phyloP scores from a whole-genome alignment of 2,888 invertebrate genomes.

The Patella depressa region DNA sequence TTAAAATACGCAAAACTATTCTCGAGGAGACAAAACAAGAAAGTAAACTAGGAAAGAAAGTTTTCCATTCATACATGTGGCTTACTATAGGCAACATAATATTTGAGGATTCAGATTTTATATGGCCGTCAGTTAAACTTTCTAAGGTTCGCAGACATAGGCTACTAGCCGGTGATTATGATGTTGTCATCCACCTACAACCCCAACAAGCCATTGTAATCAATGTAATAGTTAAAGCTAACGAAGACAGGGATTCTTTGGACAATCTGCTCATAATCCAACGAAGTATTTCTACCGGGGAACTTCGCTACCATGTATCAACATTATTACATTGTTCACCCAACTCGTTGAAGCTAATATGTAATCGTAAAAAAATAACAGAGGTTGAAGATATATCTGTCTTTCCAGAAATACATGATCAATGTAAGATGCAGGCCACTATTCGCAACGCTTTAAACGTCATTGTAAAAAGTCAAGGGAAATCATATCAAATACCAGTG shows the following conservation, averaged over 20 bases:
- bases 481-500: neutral
- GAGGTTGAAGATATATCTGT: neutral
- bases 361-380: neutral
- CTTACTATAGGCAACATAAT: neutral
- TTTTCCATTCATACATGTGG: neutral
- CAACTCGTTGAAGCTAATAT: neutral
- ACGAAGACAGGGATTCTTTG: neutral
- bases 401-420: neutral
- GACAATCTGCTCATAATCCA: neutral
- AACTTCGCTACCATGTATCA: neutral
- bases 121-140: neutral
- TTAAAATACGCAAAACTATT: neutral
- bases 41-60: neutral
- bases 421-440: neutral
- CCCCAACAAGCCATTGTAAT: neutral
- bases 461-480: neutral
- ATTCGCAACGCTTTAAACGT: neutral
- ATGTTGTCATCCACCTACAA: neutral
- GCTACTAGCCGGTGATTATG: neutral
- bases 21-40: neutral
- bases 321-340: slow-evolving; percentile 6
- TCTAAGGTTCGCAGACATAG: neutral
- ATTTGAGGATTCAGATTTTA: neutral
- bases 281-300: neutral
- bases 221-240: neutral